phyloP scores from a whole-genome alignment of 2,113 vertebrate species.

The Calidris pygmaea region DNA sequence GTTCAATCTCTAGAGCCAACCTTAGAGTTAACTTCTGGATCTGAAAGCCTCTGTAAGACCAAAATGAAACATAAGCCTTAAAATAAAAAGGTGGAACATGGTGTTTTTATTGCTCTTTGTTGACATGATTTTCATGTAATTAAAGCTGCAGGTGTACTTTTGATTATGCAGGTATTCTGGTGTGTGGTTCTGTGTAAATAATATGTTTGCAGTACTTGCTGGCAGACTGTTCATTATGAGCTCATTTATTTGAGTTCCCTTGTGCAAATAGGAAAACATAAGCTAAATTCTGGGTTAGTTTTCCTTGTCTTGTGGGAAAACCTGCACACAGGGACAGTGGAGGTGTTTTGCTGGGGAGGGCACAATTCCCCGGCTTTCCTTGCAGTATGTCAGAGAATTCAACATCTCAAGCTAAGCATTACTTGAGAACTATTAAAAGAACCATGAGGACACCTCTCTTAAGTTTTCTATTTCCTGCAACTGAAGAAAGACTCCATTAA shows the following conservation, averaged over 20 bases:
- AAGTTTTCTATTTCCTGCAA: not conserved
- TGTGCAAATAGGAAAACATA: not conserved
- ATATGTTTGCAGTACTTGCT: not conserved
- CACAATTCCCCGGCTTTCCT: not conserved
- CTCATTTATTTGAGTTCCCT: constrained; percentile 57
- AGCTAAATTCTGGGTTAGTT: not conserved
- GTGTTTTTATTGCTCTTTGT: not conserved
- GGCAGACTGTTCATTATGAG: constrained; percentile 48
- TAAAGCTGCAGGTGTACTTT: constrained; percentile 42
- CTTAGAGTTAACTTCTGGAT: not conserved
- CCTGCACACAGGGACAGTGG: not conserved
- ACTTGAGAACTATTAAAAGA: not conserved
- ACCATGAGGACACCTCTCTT: not conserved
- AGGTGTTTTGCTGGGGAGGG: not conserved
- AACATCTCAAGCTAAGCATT: not conserved
- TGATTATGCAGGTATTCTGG: constrained; percentile 26
- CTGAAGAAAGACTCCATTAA: not conserved
- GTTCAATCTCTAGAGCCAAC: not conserved
- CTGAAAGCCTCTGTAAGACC: not conserved
- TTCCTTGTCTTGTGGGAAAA: not conserved
- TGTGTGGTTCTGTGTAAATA: constrained; percentile 1
- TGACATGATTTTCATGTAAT: constrained; percentile 5
- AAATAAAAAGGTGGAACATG: not conserved
- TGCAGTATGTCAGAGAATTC: not conserved
- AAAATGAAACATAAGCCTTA: not conserved